Evolutionary conservation across 2,113 vertebrate genomes (phyloP), one percentile per base, ranked within the genome.

Genomic region (Noctilio leporinus): DNA sequence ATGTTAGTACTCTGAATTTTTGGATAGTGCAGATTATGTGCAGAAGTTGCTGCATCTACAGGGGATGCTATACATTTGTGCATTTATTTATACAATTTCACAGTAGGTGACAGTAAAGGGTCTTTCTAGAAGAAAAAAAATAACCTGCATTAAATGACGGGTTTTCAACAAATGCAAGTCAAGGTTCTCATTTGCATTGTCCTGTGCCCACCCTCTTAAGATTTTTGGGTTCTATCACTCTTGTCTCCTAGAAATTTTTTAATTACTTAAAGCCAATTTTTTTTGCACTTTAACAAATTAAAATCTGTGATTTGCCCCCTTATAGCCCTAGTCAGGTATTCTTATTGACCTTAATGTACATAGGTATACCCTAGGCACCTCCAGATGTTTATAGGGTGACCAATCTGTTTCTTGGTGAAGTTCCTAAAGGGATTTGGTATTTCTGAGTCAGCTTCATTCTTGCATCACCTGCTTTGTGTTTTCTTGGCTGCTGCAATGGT

Each of bases 361-460:
- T 75, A 82, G 67, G 59, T 53, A 49, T 90, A 90, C 72, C 72
- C 84, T 59, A 78, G 78, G 70, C 62, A 45, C 30, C 72, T 88
- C 45, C 73, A 92, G 33, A 51, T 82, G 47, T 64, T 92, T 67
- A 76, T 12, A 51, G 55, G 43, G 53, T 47, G 43, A 59, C 86
- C 83, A 57, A 0, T 89, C 62, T 8, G 45, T 92, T 90, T 89
- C 89, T 91, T 28, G 5, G 28, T 62, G 57, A 78, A 49, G 24
- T 81, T 84, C 75, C 65, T 64, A 33, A 70, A 76, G 84, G 53
- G 10, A 81, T 77, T 92, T 55, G 51, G 49, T 86, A 53, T 96
- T 92, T 97, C 92, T 95, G 51, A 95, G 11, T 73, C 53, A 81
- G 15, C 64, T 67, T 70, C 81, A 85, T 35, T 96, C 76, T 94